A percentile compares a stretch with the other conserved stretches of the same genome.
Evolutionary conservation across 2,113 vertebrate genomes (phyloP).

Genomic region (Seriola quinqueradiata): DNA sequence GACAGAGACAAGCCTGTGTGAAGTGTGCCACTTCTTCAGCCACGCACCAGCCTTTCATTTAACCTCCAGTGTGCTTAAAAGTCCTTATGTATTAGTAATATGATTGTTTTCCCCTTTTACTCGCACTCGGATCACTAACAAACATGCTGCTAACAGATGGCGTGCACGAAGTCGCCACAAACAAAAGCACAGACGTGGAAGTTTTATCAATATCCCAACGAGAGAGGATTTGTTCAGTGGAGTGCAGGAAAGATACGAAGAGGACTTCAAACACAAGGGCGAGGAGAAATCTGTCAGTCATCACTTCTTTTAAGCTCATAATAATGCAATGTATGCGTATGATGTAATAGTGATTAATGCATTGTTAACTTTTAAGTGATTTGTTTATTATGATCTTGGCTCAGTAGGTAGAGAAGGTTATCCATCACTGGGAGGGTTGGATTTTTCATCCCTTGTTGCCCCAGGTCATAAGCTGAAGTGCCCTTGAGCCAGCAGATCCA

Average conservation of each 20-base stretch:
- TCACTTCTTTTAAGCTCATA: too few relatives aligned
- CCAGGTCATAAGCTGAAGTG: neutral
- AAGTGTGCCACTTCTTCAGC: neutral
- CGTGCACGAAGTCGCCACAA: constrained; percentile 1
- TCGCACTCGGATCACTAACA: constrained; percentile 10
- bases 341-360: neutral
- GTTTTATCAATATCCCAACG: neutral
- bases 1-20: neutral
- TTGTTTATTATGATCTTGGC: neutral
- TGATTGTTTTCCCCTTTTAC: constrained; percentile 2
- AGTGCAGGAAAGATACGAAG: neutral
- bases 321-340: neutral
- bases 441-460: too few relatives aligned
- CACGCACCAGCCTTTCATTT: neutral
- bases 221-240: neutral
- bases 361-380: neutral
- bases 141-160: constrained; percentile 37
- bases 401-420: neutral
- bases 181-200: neutral
- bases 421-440: neutral
- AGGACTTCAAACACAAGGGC: neutral
- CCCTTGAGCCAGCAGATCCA: neutral
- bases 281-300: too few relatives aligned
- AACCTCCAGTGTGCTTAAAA: neutral
- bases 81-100: neutral